Evolutionary conservation across 2,113 vertebrate species (phyloP).

Genomic region (Jacana jacana): DNA sequence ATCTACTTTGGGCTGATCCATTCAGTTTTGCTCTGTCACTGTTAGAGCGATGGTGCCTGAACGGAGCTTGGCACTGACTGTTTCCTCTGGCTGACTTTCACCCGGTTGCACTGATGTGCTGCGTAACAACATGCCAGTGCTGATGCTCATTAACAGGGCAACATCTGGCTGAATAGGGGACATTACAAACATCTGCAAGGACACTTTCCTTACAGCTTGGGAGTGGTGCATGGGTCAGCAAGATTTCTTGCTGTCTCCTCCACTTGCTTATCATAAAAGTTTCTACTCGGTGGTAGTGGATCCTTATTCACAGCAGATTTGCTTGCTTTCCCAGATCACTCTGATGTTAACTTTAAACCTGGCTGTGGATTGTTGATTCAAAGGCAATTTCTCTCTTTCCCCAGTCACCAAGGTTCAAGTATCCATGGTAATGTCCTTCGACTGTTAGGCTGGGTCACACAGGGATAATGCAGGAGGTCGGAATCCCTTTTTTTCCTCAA

Average conservation of each 20-base stretch:
- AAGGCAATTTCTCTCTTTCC: not conserved
- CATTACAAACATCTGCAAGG: not conserved
- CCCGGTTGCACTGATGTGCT: not conserved
- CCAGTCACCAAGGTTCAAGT: not conserved
- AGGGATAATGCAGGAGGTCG: not conserved
- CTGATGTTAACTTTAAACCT: not conserved
- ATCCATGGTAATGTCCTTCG: not conserved
- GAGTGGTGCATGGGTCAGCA: not conserved
- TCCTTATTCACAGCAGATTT: not conserved
- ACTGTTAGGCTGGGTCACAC: not conserved
- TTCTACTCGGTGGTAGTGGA: not conserved
- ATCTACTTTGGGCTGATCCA: not conserved
- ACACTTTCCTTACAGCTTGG: not conserved
- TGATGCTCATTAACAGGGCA: not conserved
- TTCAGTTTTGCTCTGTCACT: not conserved
- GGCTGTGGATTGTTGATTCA: not conserved
- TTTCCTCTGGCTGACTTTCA: conserved; percentile 40
- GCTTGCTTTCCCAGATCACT: not conserved
- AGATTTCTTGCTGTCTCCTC: not conserved
- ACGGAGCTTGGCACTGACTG: not conserved
- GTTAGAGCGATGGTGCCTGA: not conserved
- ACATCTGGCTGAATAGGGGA: not conserved
- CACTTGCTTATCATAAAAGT: not conserved
- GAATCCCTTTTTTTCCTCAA: not conserved
- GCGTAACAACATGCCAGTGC: not conserved